phyloP scores from a whole-genome alignment of 2,113 vertebrate genomes.

The Pelusios castaneus region DNA sequence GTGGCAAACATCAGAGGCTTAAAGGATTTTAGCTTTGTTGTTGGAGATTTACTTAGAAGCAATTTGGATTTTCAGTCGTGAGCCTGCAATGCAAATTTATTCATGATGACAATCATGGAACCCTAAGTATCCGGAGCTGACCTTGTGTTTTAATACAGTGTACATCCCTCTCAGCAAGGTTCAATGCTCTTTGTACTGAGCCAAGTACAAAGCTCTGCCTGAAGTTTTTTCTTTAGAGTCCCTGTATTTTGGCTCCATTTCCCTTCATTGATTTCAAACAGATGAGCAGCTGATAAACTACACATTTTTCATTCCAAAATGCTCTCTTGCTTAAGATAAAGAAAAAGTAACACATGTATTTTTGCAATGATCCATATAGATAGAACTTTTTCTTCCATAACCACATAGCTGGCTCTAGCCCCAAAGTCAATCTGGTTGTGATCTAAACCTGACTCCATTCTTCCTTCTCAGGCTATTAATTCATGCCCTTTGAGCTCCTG shows the following conservation, averaged over 20 bases:
- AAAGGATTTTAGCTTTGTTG: constrained; percentile 70
- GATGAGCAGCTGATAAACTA: not conserved
- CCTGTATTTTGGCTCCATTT: not conserved
- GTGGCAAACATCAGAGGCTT: constrained; percentile 69
- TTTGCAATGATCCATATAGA: not conserved
- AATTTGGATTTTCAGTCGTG: constrained; percentile 63
- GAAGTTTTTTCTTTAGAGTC: not conserved
- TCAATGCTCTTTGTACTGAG: rapidly evolving
- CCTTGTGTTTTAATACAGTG: not conserved
- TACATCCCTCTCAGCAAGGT: not conserved
- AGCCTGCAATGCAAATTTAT: constrained; percentile 17
- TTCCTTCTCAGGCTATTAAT: not conserved
- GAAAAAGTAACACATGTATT: not conserved
- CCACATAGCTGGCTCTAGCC: not conserved
- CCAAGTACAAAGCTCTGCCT: not conserved
- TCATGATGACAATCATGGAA: not conserved
- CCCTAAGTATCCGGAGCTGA: not conserved
- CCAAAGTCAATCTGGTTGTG: not conserved
- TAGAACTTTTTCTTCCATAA: not conserved
- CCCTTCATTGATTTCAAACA: not conserved
- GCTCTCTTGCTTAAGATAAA: not conserved
- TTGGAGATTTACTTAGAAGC: constrained; percentile 63
- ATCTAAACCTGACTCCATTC: not conserved
- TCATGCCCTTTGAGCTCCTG: not conserved
- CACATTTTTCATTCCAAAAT: not conserved